Percentiles rank a stretch among this genome's conserved stretches.
These are phyloP conservation scores for Choreutis nemorana DNA, from an alignment of 2,888 invertebrate species.

Conservation along the genomic window DNA sequence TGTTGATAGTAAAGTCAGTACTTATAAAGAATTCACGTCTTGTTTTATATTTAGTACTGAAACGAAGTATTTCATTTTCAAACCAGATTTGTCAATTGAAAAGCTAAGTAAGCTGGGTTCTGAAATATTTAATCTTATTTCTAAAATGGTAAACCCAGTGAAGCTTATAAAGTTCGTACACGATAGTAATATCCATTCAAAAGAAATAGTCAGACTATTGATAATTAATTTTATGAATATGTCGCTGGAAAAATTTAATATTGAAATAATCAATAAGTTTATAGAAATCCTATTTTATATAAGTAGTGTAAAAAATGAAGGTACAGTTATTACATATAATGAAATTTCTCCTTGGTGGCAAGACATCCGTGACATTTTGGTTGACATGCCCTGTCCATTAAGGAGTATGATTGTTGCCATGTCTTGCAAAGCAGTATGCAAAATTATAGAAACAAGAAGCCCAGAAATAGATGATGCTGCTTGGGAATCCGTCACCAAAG, in stretches of 20 bases:
- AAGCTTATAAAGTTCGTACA: slow-evolving; percentile 27
- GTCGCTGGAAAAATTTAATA: slow-evolving; percentile 52
- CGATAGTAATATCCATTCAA: slow-evolving; percentile 48
- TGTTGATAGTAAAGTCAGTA: slow-evolving; percentile 49
- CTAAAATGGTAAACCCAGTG: slow-evolving; percentile 29
- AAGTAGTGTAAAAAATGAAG: slow-evolving; percentile 69
- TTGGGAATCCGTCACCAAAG: slow-evolving; percentile 87
- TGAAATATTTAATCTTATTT: slow-evolving; percentile 55
- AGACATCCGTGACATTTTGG: slow-evolving; percentile 73
- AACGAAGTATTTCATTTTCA: slow-evolving; percentile 26
- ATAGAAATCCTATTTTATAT: slow-evolving; percentile 71
- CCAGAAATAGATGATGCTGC: slow-evolving; percentile 65
- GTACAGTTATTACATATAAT: slow-evolving; percentile 71
- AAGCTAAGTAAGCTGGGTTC: slow-evolving; percentile 35
- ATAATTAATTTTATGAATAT: slow-evolving; percentile 76
- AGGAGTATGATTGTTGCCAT: slow-evolving; percentile 84
- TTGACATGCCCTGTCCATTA: slow-evolving; percentile 77
- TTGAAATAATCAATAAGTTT: slow-evolving; percentile 73
- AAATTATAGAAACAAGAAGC: slow-evolving; percentile 40
- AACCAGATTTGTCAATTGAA: slow-evolving; percentile 28
- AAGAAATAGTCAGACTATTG: slow-evolving; percentile 75
- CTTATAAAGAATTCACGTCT: slow-evolving; percentile 62
- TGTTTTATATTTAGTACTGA: slow-evolving; percentile 58
- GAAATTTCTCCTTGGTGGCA: slow-evolving; percentile 86
- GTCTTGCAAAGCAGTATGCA: slow-evolving; percentile 80